Conservation (phyloP, 2,888 invertebrate genomes). For the Pandemis cinnamomeana region DNA sequence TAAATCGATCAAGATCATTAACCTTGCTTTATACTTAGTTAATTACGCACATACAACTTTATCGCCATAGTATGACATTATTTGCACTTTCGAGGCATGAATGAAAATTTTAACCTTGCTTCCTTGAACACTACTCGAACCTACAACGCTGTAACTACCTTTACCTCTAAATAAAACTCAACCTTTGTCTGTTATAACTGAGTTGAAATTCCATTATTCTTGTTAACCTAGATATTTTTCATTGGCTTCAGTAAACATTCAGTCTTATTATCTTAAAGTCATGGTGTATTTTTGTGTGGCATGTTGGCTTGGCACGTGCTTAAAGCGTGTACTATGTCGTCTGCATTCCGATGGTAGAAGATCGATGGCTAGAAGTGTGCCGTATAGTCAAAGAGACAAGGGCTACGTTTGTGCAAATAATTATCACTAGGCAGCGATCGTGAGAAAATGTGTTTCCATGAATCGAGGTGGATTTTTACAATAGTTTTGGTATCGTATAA, state of each 20-base stretch:
- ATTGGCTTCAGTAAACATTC: conserved; percentile 30
- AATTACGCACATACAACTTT: conserved; percentile 28
- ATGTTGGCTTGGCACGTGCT: conserved; percentile 42
- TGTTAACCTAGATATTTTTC: neutral
- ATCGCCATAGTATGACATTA: conserved; percentile 43
- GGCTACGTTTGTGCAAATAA: conserved; percentile 6
- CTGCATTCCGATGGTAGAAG: conserved; percentile 35
- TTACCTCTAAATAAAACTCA: neutral
- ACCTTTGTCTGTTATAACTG: neutral
- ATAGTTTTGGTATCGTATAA: too few relatives aligned
- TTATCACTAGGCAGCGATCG: neutral
- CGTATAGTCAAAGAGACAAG: conserved; percentile 27
- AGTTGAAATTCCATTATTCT: conserved; percentile 9
- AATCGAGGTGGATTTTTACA: too few relatives aligned
- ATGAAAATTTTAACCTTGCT: conserved; percentile 46
- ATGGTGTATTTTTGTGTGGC: conserved; percentile 28
- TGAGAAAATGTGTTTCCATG: neutral
- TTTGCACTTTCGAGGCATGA: conserved; percentile 47
- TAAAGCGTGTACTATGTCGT: conserved; percentile 49
- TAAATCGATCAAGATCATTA: conserved; percentile 17
- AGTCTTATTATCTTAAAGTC: conserved; percentile 14
- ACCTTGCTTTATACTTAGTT: conserved; percentile 29
- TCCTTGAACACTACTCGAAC: conserved; percentile 21
- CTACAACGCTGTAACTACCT: conserved; percentile 12
- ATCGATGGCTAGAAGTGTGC: conserved; percentile 20